phyloP scores from a whole-genome alignment of 2,113 vertebrate genomes.

The Prolemur simus region DNA sequence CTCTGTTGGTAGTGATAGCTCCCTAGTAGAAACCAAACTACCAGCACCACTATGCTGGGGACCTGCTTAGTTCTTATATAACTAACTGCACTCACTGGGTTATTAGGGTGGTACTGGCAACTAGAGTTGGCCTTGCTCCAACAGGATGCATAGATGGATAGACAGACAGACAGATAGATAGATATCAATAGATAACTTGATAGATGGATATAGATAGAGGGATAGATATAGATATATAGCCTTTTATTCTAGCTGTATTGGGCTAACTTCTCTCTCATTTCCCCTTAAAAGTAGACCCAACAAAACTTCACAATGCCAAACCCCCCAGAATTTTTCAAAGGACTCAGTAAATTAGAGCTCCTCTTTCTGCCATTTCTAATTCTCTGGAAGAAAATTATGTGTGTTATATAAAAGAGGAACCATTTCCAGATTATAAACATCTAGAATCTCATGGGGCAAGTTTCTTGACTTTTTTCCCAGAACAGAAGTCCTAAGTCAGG shows the following conservation, averaged over 20 bases:
- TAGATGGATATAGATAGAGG: no score
- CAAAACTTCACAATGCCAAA: background rate
- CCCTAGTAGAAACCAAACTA: background rate
- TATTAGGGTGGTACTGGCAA: background rate
- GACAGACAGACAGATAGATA: background rate
- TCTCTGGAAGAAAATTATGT: background rate
- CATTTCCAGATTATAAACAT: background rate
- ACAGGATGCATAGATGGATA: background rate
- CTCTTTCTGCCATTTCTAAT: background rate
- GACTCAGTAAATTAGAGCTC: background rate
- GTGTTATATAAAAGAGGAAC: background rate
- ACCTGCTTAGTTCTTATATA: background rate
- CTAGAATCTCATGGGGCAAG: background rate
- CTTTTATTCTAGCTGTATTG: background rate
- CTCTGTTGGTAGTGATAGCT: background rate
- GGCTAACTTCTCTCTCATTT: background rate
- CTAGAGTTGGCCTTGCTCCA: background rate
- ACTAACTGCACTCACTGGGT: background rate
- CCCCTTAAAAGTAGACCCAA: background rate
- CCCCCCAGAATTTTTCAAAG: background rate
- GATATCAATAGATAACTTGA: background rate
- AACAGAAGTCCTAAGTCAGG: background rate
- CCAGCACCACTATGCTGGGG: background rate
- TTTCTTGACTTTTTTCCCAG: background rate
- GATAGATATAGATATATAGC: background rate